Evolutionary conservation across 2,888 invertebrate genomes (phyloP), one percentile per base, ranked within the genome.

Genomic region (Tupiocoris notatus): DNA sequence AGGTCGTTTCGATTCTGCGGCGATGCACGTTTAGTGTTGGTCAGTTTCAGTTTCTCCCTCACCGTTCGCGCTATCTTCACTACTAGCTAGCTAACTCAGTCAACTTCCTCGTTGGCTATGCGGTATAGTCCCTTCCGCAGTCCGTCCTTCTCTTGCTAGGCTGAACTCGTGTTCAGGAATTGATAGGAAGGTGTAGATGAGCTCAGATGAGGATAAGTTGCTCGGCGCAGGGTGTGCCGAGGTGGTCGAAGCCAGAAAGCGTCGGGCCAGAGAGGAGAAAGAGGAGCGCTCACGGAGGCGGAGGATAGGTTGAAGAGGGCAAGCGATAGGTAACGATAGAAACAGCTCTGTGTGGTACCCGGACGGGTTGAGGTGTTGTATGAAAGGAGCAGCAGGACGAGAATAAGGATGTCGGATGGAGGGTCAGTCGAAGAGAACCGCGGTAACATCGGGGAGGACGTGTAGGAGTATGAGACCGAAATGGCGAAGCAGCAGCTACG

Each of bases 361-460:
- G 12, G 39, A 12, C 6, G 39, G 12, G 3, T 39, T 39, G 39
- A 63, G 63, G 63, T 9, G 21, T 20, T 1, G 2, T 21, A 16
- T 21, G 63, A 23, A 63, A n/a, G 63, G 1, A 63, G 21, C 22
- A 9, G 25, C 21, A 9, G 23, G 65, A 25, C 23, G 7, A 12
- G 65, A 65, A 23, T 22, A n/a, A 67, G 20, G 56, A 57, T 2
- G 17, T 6, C 56, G 67, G 39, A 39, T 39, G 39, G 39, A 68
- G 12, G 12, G 58, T 9, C 57, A 58, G 57, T 21, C 21, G 56
- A 56, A 20, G n/a, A n/a, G n/a, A n/a, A n/a, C 39, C 2, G 59
- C 39, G 59, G 57, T 6, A 2, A 25, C 22, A 23, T n/a, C 58
- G 17, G 3, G 68, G 61, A 59, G 61, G 54, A 18, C 16, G 67